A percentile compares a stretch with the other conserved stretches of the same genome.
These are phyloP conservation scores for Carassius gibelio DNA, from an alignment of 2,113 vertebrate genomes.

Conservation along the genomic window DNA sequence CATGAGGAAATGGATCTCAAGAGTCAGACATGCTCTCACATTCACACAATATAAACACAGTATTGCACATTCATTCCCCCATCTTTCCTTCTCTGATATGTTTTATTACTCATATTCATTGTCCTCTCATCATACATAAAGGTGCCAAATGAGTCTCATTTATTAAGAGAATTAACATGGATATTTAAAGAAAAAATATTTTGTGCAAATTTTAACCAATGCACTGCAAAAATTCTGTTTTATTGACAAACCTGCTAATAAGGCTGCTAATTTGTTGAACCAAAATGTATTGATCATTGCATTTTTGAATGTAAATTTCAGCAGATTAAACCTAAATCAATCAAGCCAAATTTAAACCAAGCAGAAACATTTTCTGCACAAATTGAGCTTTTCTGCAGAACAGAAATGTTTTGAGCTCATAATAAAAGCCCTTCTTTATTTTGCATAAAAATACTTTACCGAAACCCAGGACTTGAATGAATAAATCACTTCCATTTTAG, in stretches of 20 bases:
- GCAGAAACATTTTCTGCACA: not conserved
- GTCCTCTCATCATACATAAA: constrained; percentile 37
- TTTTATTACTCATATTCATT: constrained; percentile 58
- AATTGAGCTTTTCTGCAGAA: not conserved
- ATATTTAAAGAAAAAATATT: not conserved
- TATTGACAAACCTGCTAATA: not conserved
- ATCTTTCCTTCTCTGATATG: constrained; percentile 7
- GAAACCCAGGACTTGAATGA: not conserved
- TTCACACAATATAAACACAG: constrained; percentile 47
- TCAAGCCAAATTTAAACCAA: not conserved
- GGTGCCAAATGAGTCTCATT: not conserved
- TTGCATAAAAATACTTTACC: not conserved
- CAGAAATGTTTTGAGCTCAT: not conserved
- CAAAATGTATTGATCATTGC: constrained; percentile 6
- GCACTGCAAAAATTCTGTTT: not conserved
- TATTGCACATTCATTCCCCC: constrained; percentile 40
- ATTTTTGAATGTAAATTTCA: not conserved
- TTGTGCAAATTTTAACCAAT: not conserved
- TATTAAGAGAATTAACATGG: not conserved
- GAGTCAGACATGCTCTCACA: constrained; percentile 36
- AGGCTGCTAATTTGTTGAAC: not conserved
- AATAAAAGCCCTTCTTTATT: constrained; percentile 20
- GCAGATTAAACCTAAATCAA: not conserved
- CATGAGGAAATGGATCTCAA: constrained; percentile 25
- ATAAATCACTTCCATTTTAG: not conserved